Percentiles rank a stretch among this genome's conserved stretches.
Evolutionary conservation across 2,797 vertebrate genomes (phyloP).

Genomic region (Gallinago nigripennis): DNA sequence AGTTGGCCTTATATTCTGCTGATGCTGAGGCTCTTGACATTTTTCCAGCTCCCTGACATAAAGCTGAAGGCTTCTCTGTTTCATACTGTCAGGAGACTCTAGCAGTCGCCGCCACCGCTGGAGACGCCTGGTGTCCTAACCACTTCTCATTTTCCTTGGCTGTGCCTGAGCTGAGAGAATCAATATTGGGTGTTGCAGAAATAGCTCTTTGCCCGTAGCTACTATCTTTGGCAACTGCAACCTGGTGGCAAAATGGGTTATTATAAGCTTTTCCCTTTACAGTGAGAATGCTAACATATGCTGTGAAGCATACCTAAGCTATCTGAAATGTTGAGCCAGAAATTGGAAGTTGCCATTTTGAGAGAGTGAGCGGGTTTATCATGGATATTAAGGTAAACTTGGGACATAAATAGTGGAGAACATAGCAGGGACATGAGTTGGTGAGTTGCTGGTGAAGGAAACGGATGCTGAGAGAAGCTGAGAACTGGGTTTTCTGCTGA

Average conservation of each 20-base stretch:
- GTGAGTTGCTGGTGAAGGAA: background rate
- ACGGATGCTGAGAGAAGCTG: background rate
- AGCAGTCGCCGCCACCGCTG: background rate
- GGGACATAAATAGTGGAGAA: background rate
- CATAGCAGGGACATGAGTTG: rapidly evolving
- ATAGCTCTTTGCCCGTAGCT: background rate
- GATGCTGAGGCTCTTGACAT: background rate
- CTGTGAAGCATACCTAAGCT: background rate
- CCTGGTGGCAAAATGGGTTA: background rate
- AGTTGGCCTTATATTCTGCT: background rate
- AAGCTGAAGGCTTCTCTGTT: slow-evolving; percentile 35
- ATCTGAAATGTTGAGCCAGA: background rate
- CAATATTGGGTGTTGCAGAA: background rate
- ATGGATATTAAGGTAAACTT: background rate
- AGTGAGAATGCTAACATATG: background rate
- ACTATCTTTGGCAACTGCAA: background rate
- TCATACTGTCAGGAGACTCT: background rate
- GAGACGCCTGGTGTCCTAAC: background rate
- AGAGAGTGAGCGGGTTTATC: background rate
- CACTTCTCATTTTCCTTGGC: slow-evolving; percentile 33
- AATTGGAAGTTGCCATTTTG: background rate
- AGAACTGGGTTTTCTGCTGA: background rate
- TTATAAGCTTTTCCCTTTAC: background rate
- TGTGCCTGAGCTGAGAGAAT: background rate
- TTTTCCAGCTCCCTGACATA: background rate